phyloP scores from a whole-genome alignment of 2,797 vertebrate species.

The Sarcophilus harrisii region DNA sequence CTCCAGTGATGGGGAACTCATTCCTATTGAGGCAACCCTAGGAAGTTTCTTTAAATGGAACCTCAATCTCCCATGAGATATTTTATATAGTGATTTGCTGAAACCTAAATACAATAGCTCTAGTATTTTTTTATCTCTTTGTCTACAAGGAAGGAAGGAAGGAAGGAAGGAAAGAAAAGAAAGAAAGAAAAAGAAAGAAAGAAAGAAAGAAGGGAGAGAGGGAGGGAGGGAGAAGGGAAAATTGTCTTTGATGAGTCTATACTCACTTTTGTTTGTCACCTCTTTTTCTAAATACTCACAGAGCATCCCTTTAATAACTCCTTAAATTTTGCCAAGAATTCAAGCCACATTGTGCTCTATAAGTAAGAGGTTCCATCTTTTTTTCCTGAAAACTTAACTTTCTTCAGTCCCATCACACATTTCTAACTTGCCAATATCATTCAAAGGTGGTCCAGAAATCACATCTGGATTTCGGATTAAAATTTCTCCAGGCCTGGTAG shows the following conservation, averaged over 20 bases:
- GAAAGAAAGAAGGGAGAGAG: too few species aligned
- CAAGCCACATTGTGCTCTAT: background rate
- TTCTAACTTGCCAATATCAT: background rate
- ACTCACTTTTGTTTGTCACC: background rate
- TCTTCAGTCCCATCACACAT: background rate
- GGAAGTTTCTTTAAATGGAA: background rate
- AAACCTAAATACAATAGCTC: background rate
- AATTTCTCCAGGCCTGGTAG: background rate
- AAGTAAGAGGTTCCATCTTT: background rate
- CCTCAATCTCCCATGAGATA: background rate
- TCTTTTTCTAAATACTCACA: background rate
- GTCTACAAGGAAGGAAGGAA: background rate
- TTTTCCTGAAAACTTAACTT: background rate
- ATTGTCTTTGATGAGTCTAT: background rate
- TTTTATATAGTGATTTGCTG: background rate
- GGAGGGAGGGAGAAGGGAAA: too few species aligned
- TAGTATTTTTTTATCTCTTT: background rate
- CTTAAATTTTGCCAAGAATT: background rate
- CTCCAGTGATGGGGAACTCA: background rate
- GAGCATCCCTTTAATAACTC: background rate
- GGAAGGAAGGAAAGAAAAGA: too few species aligned
- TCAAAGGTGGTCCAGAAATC: background rate
- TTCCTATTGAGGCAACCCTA: background rate
- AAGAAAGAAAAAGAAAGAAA: background rate
- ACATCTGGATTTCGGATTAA: background rate